Evolutionary conservation across 1,140 invertebrate genomes (phyloP), one percentile per base, ranked within the genome.

Genomic region (Samia ricini): DNA sequence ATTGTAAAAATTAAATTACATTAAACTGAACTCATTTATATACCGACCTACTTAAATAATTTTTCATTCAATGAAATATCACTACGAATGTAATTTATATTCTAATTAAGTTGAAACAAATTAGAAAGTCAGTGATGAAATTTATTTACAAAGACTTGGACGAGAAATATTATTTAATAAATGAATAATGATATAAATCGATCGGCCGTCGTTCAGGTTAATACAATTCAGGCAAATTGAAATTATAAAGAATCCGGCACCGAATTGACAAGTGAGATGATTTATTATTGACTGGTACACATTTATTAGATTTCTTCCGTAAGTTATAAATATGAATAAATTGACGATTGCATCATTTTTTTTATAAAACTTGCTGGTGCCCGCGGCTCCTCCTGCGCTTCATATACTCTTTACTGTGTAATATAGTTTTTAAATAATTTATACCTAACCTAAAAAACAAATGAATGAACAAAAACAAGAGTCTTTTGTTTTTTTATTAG

Each of bases 141-240:
- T 42, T 42, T 15, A 42, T 42, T 42, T 42, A 42, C 12, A 42
- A 42, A 42, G 33, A 42, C 10, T n/a, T 42, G 10, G 33, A 42
- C 1, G 33, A 42, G 33, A 42, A n/a, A 42, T 42, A 22, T 22
- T 52, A n/a, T 22, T 52, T 21, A 52, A 62, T 57, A 56, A 62
- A 66, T 62, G 60, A 48, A 62, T 57, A 56, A 61, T 61, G 57
- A 61, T 57, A 21, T 23, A 33, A 52, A 61, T 56, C 65, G 29
- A 60, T 62, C 60, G 62, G n/a, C 23, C 55, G 60, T 62, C 65
- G 18, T 49, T 36, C 23, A 22, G 56, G 23, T 62, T 59, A n/a
- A 51, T 60, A 51, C 59, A 62, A 66, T 66, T 66, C 59, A 26
- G 36, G 2, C 56, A 60, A 61, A 54, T 62, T 62, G 29, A 24